phyloP scores from a whole-genome alignment of 2,888 invertebrate genomes.

The Brenthis daphne region DNA sequence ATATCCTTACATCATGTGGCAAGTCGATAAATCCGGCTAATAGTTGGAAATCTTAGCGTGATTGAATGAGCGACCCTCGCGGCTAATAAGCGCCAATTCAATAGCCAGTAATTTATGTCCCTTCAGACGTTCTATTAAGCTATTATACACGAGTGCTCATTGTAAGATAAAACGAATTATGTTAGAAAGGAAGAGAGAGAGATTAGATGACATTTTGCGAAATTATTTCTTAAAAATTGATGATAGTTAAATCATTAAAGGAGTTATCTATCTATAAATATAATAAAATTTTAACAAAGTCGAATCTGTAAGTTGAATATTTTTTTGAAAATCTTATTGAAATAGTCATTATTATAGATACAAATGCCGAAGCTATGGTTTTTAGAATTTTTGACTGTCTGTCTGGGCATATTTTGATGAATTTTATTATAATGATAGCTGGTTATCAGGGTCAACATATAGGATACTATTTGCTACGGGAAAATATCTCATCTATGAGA shows the following conservation, averaged over 20 bases:
- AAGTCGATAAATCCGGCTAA: conserved; percentile 33
- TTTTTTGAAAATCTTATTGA: no score
- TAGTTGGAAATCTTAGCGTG: conserved; percentile 36
- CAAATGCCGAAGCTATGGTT: no score
- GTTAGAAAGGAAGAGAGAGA: conserved; percentile 5
- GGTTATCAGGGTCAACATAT: no score
- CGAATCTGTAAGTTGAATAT: no score
- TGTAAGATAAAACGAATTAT: conserved; percentile 20
- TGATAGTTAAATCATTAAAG: not conserved
- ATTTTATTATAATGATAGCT: no score
- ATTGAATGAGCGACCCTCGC: conserved; percentile 27
- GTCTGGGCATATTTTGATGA: no score
- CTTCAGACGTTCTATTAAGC: conserved; percentile 30
- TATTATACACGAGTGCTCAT: conserved; percentile 32
- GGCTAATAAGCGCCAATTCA: conserved; percentile 33
- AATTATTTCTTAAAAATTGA: conserved; percentile 10
- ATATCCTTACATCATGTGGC: conserved; percentile 14
- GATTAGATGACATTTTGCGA: conserved; percentile 13
- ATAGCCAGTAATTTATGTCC: conserved; percentile 39
- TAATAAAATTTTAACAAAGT: no score
- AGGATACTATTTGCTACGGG: no score
- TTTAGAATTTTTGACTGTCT: no score
- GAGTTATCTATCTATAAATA: not conserved
- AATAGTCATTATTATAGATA: no score
- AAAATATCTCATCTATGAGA: no score